Evolutionary conservation across 64 coral and sea anemone species (phyloP).

Genomic region (Pocillopora damicornis): DNA sequence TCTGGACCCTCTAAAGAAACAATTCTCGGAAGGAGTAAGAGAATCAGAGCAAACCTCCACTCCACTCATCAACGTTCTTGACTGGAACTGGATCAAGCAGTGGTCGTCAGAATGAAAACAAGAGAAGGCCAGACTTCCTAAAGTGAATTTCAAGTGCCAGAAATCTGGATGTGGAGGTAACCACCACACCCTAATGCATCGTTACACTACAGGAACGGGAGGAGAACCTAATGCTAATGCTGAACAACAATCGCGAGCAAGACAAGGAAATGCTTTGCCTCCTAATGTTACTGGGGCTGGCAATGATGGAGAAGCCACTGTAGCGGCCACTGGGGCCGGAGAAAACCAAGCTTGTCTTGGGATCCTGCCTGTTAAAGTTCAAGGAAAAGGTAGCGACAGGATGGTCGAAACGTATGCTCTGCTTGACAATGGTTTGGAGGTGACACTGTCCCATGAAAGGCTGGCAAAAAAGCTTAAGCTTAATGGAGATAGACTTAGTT

Average conservation of each 20-base stretch:
- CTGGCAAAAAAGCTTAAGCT: conserved; percentile 33
- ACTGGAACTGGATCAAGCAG: no score
- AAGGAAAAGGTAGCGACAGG: not conserved
- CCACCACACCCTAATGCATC: conserved; percentile 45
- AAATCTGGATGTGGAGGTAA: conserved; percentile 7
- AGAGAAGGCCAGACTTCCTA: not conserved
- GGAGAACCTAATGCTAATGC: not conserved
- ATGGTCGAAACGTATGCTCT: conserved; percentile 57
- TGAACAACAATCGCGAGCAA: not conserved
- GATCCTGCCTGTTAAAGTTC: conserved; percentile 19
- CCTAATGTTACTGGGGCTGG: not conserved
- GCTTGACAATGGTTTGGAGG: conserved; percentile 64
- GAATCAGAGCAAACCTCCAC: no score
- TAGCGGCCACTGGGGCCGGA: conserved; percentile 16
- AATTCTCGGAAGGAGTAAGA: no score
- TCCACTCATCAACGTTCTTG: no score
- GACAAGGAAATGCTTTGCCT: not conserved
- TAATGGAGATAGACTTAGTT: conserved; percentile 29
- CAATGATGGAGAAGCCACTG: not conserved
- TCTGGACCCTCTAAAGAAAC: no score
- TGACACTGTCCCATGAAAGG: conserved; percentile 66
- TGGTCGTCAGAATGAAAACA: no score
- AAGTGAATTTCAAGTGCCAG: conserved; percentile 4
- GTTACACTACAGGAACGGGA: not conserved
- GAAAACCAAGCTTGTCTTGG: conserved; percentile 20